These are phyloP conservation scores for Nemapogon koenigi DNA, from an alignment of 2,888 invertebrate species.

Conservation along the genomic window DNA sequence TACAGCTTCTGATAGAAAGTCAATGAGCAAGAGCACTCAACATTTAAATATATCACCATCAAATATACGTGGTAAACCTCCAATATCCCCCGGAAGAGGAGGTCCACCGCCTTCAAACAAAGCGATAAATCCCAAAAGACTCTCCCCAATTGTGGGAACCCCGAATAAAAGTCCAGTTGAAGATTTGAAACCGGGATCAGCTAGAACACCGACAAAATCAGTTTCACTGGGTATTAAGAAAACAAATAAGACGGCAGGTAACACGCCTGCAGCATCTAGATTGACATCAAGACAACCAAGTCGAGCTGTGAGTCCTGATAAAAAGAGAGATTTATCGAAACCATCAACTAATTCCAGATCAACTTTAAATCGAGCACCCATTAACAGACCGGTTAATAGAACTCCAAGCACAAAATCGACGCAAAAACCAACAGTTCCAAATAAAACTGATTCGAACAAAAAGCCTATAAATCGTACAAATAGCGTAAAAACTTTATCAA, in stretches of 20 bases:
- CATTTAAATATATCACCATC: conserved; percentile 39
- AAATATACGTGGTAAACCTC: conserved; percentile 52
- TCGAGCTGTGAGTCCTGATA: conserved; percentile 52
- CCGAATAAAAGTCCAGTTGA: conserved; percentile 56
- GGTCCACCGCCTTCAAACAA: conserved; percentile 57
- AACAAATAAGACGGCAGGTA: conserved; percentile 37
- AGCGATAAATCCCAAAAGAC: conserved; percentile 46
- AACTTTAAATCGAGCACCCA: conserved; percentile 18
- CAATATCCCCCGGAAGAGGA: conserved; percentile 49
- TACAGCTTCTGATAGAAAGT: conserved; percentile 42
- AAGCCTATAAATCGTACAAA: conserved; percentile 46
- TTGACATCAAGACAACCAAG: conserved; percentile 48
- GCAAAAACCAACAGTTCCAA: conserved; percentile 31
- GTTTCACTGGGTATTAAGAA: conserved; percentile 33
- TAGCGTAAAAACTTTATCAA: conserved; percentile 45
- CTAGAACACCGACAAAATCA: conserved; percentile 31
- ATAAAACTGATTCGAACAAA: conserved; percentile 38
- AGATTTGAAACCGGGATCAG: conserved; percentile 37
- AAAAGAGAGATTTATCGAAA: conserved; percentile 30
- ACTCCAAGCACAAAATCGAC: conserved; percentile 33
- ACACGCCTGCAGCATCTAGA: conserved; percentile 46
- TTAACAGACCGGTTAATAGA: conserved; percentile 22
- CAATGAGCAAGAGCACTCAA: conserved; percentile 47
- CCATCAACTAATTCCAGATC: conserved; percentile 20
- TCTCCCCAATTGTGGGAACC: conserved; percentile 58